Evolutionary conservation across 2,797 vertebrate genomes (phyloP).

Genomic region (Gymnothorax reevesii): DNA sequence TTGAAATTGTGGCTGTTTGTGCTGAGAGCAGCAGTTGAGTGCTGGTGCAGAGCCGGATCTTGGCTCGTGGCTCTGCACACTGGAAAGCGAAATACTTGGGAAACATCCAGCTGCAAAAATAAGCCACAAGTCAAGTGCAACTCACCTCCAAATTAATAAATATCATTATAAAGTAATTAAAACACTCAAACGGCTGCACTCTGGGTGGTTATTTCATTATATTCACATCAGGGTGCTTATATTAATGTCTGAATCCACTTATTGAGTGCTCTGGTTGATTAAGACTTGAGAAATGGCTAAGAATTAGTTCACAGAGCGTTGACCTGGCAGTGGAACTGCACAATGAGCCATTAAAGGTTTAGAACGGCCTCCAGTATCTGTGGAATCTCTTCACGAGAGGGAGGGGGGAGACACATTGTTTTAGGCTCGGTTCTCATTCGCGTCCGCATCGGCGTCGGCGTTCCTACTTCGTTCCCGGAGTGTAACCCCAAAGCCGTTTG

Average conservation of each 20-base stretch:
- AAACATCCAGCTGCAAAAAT: background rate
- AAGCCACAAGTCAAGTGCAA: background rate
- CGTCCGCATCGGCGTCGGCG: too few relatives aligned
- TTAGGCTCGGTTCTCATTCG: too few relatives aligned
- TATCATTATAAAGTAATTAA: background rate
- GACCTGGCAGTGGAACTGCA: background rate
- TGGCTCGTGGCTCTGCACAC: background rate
- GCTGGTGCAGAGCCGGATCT: background rate
- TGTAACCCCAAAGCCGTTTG: too few relatives aligned
- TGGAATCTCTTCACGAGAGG: conserved; percentile 29
- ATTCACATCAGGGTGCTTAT: background rate
- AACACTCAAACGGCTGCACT: background rate
- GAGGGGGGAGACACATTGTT: too few relatives aligned
- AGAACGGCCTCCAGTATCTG: conserved; percentile 26
- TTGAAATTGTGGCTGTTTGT: background rate
- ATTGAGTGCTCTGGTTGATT: background rate
- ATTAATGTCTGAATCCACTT: background rate
- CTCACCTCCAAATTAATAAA: background rate
- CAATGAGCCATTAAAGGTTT: background rate
- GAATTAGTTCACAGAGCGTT: background rate
- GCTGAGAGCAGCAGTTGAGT: background rate
- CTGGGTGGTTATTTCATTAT: background rate
- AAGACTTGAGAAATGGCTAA: background rate
- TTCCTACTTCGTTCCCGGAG: too few relatives aligned
- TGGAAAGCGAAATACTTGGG: background rate